Evolutionary conservation across 2,888 invertebrate genomes (phyloP), one percentile per base, ranked within the genome.

Genomic region (Villa cingulata): DNA sequence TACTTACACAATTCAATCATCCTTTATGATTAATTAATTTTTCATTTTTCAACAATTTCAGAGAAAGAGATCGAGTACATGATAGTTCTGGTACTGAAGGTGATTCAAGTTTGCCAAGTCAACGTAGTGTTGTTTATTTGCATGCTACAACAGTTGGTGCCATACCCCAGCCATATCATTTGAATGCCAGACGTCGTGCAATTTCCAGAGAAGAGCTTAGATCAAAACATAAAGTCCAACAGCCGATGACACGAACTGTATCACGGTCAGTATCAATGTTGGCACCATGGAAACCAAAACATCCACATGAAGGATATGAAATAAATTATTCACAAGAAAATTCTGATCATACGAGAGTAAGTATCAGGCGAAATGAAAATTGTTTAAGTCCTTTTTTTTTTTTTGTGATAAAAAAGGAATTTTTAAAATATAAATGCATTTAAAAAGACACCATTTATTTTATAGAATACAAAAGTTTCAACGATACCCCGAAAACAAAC

Each of bases 81-180:
- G 69, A 69, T 51, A 69, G 69, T 45, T 69, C 68, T 7, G 83
- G 83, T 56, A 82, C 83, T 0, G 83, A 83, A 59, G 83, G 83
- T 0, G 83, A 83, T 58, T 78, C 78, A 48, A 86, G 86, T 61
- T 81, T 85, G 58, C 84, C 84, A 59, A 86, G 86, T 47, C 86
- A 86, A 63, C 76, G 85, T 59, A 86, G 86, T 60, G 81, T 87
- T 18, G 87, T 88, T 18, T 88, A 86, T 62, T 72, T 88, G 45
- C 88, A 88, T 61, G 87, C 87, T 45, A 86, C 87, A 42, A 86
- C 87, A 77, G 86, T 88, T 59, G 87, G 87, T 49, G 87, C 86
- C 65, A 88, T 88, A 62, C 87, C 88, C 17, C 82, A 83, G 58
- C 84, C 85, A 32, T 72, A 71, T 54, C 78, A 77, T 17, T 69